phyloP scores from a whole-genome alignment of 2,888 invertebrate species.

The Diaprepes abbreviatus region DNA sequence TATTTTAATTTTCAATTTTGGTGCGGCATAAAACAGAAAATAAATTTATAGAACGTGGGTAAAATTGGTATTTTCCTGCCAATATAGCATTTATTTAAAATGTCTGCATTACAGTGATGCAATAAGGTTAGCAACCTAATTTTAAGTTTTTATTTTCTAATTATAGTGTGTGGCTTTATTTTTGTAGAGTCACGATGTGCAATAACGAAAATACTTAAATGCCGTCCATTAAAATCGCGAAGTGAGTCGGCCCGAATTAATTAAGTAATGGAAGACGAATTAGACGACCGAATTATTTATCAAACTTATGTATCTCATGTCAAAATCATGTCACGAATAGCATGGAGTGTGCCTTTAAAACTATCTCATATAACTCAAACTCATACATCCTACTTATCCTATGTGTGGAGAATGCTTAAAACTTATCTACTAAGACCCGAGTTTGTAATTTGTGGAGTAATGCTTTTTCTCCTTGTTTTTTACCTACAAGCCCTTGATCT shows the following conservation, averaged over 20 bases:
- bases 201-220: constrained; percentile 45
- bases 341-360: constrained; percentile 84
- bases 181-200: constrained; percentile 48
- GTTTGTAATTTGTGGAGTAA: constrained; percentile 79
- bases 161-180: constrained; percentile 45
- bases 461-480: constrained; percentile 80
- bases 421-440: constrained; percentile 86
- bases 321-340: constrained; percentile 86
- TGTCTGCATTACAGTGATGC: constrained; percentile 12
- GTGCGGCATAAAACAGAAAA: constrained; percentile 8
- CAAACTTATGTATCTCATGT: constrained; percentile 90
- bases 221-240: constrained; percentile 39
- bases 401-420: constrained; percentile 79
- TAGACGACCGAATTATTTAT: constrained; percentile 89
- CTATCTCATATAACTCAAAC: constrained; percentile 63
- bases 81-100: constrained; percentile 17
- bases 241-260: constrained; percentile 12
- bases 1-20: constrained; percentile 21
- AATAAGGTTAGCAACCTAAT: constrained; percentile 46
- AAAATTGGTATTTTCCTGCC: not conserved
- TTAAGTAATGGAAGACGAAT: constrained; percentile 87
- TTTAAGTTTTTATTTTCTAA: constrained; percentile 41
- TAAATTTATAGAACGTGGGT: not conserved
- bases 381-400: constrained; percentile 39
- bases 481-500: constrained; percentile 87